A percentile compares a stretch with the other conserved stretches of the same genome.
These are phyloP conservation scores for Sebastiscus albofasciatus DNA, from an alignment of 2,797 vertebrate genomes.

Conservation along the genomic window DNA sequence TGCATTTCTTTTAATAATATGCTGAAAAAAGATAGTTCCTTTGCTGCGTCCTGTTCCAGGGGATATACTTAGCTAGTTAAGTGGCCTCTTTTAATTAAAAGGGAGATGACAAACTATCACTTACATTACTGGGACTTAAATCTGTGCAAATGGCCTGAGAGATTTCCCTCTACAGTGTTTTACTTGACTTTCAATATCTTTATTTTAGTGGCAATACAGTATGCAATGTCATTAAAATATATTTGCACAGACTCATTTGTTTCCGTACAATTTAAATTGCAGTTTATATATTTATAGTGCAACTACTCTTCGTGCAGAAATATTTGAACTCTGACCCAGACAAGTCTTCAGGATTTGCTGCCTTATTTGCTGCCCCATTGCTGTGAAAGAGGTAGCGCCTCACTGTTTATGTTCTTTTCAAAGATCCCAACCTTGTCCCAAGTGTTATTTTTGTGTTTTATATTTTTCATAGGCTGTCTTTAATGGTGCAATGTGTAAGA, in stretches of 20 bases:
- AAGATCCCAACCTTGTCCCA: neutral
- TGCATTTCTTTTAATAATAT: conserved; percentile 73
- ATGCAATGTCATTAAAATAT: neutral
- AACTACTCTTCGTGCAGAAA: neutral
- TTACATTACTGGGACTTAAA: conserved; percentile 44
- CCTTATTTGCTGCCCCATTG: neutral
- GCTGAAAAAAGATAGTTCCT: conserved; percentile 60
- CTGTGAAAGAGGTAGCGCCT: neutral
- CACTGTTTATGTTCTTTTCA: neutral
- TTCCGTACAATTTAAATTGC: neutral
- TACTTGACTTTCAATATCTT: neutral
- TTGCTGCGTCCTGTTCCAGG: conserved; percentile 45
- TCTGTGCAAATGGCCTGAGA: conserved; percentile 49
- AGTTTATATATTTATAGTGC: neutral
- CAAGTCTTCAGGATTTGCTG: neutral
- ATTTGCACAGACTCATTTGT: neutral
- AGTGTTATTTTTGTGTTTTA: neutral
- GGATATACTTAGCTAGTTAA: conserved; percentile 51
- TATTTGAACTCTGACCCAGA: neutral
- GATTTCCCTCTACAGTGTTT: neutral
- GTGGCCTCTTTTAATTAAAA: conserved; percentile 67
- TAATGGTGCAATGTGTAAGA: neutral
- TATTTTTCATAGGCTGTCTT: neutral
- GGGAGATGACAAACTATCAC: conserved; percentile 49
- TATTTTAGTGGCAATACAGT: neutral